phyloP scores from a whole-genome alignment of 2,113 vertebrate genomes.

The Oryzias woworae region DNA sequence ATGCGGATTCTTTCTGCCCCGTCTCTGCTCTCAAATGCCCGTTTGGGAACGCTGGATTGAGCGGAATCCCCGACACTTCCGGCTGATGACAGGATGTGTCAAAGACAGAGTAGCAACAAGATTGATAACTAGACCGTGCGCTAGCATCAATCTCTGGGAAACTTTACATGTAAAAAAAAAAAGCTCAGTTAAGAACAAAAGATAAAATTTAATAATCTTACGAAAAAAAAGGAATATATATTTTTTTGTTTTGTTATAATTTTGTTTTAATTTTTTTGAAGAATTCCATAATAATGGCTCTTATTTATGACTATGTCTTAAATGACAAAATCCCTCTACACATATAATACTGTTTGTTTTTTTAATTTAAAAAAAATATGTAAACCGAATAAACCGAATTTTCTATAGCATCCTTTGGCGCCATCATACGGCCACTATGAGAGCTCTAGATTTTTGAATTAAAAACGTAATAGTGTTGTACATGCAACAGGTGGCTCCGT shows the following conservation, averaged over 20 bases:
- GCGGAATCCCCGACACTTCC: conserved; percentile 64
- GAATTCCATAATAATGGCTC: no score
- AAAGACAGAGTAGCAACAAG: conserved; percentile 50
- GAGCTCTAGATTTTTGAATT: background rate
- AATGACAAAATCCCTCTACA: no score
- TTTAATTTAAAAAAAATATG: background rate
- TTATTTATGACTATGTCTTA: no score
- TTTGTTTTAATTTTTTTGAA: no score
- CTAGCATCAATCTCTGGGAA: background rate
- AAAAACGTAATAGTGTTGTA: fast-evolving
- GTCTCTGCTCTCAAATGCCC: conserved; percentile 19
- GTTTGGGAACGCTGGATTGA: conserved; percentile 27
- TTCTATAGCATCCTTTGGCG: background rate
- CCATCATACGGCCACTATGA: conserved; percentile 14
- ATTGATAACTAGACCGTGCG: conserved; percentile 3
- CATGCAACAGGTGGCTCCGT: conserved; percentile 77
- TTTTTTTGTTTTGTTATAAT: no score
- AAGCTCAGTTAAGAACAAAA: no score
- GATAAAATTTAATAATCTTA: no score
- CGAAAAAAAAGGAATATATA: no score
- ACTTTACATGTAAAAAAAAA: no score
- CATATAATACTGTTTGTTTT: no score
- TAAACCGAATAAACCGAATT: background rate
- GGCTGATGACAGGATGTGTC: conserved; percentile 51
- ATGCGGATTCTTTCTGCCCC: conserved; percentile 5